Evolutionary conservation across 2,113 vertebrate species (phyloP).

Genomic region (Piaya cayana): DNA sequence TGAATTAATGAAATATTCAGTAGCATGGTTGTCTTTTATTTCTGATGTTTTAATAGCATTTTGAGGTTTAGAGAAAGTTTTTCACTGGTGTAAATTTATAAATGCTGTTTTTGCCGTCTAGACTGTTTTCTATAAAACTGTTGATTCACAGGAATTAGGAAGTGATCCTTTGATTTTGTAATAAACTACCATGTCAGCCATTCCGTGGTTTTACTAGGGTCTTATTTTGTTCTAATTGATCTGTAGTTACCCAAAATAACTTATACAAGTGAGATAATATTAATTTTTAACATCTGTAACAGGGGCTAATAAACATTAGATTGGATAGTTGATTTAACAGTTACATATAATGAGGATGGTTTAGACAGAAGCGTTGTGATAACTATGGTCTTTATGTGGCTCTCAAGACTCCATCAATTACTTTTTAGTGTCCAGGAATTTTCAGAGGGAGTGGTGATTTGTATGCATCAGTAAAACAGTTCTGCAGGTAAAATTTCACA

Average conservation of each 20-base stretch:
- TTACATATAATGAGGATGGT: neutral
- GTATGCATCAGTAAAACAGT: neutral
- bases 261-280: neutral
- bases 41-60: neutral
- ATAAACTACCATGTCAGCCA: neutral
- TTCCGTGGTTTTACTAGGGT: neutral
- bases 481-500: neutral
- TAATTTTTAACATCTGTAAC: neutral
- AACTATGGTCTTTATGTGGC: neutral
- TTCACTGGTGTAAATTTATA: neutral
- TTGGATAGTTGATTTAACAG: neutral
- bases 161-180: neutral
- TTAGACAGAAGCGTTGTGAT: neutral
- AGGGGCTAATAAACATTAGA: neutral
- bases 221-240: neutral
- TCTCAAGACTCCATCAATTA: neutral
- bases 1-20: neutral
- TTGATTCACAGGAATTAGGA: neutral
- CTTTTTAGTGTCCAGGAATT: neutral
- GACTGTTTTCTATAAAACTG: neutral
- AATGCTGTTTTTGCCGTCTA: neutral
- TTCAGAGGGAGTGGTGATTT: neutral
- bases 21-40: neutral
- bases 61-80: neutral
- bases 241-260: neutral